Base-by-base conservation (phyloP, 2,888 invertebrate genomes). In the Exephanes ischioxanthus region DNA sequence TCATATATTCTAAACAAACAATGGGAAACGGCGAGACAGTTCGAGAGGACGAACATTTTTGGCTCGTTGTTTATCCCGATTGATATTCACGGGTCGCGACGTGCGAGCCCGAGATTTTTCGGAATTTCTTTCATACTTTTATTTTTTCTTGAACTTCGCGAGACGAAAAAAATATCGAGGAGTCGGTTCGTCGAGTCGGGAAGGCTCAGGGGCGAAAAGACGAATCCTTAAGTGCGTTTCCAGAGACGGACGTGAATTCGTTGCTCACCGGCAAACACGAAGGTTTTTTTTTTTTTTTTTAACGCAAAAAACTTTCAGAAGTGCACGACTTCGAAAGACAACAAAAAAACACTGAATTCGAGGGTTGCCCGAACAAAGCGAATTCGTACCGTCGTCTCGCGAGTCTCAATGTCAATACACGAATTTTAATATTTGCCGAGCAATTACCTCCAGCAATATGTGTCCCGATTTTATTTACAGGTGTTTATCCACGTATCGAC, bases 401-500 rank as follows among this genome's bases (percentile, higher is more conserved):
- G 2, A 22, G 55, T 3, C 26, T 16, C 58, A 58, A 58, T 26
- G 11, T 11, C 58, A 11, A 26, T 14, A 26, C 26, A 1, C 26
- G 58, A 26, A 26, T 26, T 26, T 58, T 11, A 22, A 14, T 58
- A 58, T 58, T 58, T 58, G 26, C 9, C 14, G 26, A 58, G 11
- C 58, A 26, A 26, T 53, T 61, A 48, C 61, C 19, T 70, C 3
- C 16, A 48, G 45, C 45, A 48, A 48, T 48, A 16, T 2, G 45
- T 48, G 45, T 48, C 3, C 45, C 16, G 45, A 48, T 48, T 76
- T 76, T 66, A 51, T 63, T 89, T 88, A 30, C 87, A 94, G 94
- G 90, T 93, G n/a, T 90, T 94, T 48, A 91, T 94, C 55, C 94
- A 94, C 86, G 93, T 94, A 9, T 94, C 94, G 16, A 94, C 94